Conservation (phyloP, 2,888 invertebrate species). For the Ornithoptera alexandrae region DNA sequence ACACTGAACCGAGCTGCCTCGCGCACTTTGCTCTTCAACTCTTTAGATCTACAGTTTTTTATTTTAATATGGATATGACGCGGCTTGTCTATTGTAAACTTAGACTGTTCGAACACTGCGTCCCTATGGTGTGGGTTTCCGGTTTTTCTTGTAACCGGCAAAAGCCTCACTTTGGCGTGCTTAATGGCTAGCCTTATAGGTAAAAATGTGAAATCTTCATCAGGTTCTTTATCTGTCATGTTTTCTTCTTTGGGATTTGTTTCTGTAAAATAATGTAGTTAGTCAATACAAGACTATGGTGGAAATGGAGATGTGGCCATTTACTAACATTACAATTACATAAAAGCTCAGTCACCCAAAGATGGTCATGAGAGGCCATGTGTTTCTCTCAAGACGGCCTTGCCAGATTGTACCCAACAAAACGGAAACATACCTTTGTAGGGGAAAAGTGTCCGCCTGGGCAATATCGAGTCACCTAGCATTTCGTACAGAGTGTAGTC, state of each 20-base stretch:
- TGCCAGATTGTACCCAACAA: neutral
- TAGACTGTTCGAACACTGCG: conserved; percentile 57
- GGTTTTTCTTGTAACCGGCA: conserved; percentile 40
- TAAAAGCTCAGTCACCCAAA: no score
- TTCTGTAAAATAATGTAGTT: conserved; percentile 42
- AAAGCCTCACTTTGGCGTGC: conserved; percentile 51
- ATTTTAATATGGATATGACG: conserved; percentile 56
- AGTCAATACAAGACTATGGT: no score
- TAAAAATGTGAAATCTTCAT: conserved; percentile 55
- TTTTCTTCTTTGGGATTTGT: conserved; percentile 39
- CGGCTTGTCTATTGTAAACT: conserved; percentile 42
- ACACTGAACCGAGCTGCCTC: conserved; percentile 38
- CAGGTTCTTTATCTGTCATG: conserved; percentile 45
- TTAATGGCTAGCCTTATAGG: conserved; percentile 49
- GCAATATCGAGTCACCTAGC: conserved; percentile 69
- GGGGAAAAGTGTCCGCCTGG: conserved; percentile 62
- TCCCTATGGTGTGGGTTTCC: conserved; percentile 49
- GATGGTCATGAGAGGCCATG: no score
- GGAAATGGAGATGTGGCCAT: no score
- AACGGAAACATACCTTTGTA: conserved; percentile 46
- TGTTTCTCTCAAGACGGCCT: no score
- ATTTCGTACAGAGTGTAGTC: conserved; percentile 73
- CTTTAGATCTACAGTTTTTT: conserved; percentile 53
- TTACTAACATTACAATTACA: no score
- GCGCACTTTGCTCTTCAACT: conserved; percentile 22